Evolutionary conservation across 2,888 invertebrate genomes (phyloP).

Genomic region (Altica lythri): DNA sequence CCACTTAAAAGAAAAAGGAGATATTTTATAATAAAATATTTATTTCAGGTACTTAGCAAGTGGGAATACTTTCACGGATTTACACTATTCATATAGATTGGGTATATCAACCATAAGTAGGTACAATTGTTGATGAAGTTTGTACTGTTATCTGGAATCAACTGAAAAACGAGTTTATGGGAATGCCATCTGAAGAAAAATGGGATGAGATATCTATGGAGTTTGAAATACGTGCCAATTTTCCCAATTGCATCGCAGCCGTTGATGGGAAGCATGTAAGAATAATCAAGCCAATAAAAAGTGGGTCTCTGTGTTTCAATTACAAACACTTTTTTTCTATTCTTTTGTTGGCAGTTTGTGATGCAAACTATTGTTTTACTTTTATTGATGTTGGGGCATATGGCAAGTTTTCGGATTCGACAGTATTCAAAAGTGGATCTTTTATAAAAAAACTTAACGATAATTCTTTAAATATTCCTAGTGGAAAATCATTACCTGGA

Average conservation of each 20-base stretch:
- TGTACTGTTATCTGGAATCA: conserved; percentile 18
- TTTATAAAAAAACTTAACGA: conserved; percentile 17
- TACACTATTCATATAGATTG: conserved; percentile 25
- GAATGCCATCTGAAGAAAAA: conserved; percentile 30
- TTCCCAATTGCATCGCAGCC: conserved; percentile 27
- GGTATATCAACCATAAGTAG: conserved; percentile 26
- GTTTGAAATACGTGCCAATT: conserved; percentile 19
- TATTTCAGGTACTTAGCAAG: conserved; percentile 26
- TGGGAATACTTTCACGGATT: conserved; percentile 27
- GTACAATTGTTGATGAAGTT: conserved; percentile 10
- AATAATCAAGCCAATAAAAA: no score
- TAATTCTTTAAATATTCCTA: conserved; percentile 21
- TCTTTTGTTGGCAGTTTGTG: conserved; percentile 29
- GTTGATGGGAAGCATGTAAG: conserved; percentile 24
- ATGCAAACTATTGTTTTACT: conserved; percentile 30
- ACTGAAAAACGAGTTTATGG: conserved; percentile 23
- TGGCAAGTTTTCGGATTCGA: conserved; percentile 21
- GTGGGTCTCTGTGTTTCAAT: conserved; percentile 11
- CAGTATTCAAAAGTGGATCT: conserved; percentile 19
- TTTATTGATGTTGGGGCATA: conserved; percentile 26
- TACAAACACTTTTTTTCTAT: conserved; percentile 31
- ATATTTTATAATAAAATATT: conserved; percentile 5
- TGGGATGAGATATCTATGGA: conserved; percentile 13
- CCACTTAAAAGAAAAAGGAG: not conserved
- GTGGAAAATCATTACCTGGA: conserved; percentile 9